These are phyloP conservation scores for Eulimnadia texana DNA, from an alignment of 1,140 invertebrate species.

Conservation along the genomic window DNA sequence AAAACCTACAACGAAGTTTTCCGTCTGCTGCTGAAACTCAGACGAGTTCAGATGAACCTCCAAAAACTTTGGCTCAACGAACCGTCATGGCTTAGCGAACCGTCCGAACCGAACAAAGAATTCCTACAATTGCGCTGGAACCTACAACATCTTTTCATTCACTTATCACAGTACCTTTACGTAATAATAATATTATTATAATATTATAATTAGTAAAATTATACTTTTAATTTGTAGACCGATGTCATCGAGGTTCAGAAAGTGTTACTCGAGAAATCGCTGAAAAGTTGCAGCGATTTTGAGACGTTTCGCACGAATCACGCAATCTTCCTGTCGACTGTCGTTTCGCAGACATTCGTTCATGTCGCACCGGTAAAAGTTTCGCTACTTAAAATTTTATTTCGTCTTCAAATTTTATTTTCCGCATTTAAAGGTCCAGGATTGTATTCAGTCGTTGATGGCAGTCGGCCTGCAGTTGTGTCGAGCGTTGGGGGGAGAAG, in stretches of 20 bases:
- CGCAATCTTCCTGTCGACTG: background rate
- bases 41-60: background rate
- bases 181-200: background rate
- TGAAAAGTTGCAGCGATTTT: background rate
- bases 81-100: too few relatives aligned
- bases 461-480: background rate
- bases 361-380: background rate
- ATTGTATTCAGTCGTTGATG: background rate
- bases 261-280: background rate
- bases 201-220: background rate
- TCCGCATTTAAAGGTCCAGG: background rate
- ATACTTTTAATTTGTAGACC: background rate
- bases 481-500: background rate
- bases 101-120: background rate
- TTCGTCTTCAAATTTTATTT: background rate
- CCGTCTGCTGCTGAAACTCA: slow-evolving; percentile 3
- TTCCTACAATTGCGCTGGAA: slow-evolving; percentile 1
- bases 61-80: background rate
- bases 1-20: slow-evolving; percentile 3
- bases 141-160: background rate
- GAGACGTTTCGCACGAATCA: background rate
- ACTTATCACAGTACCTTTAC: slow-evolving; percentile 1
- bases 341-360: slow-evolving; percentile 2
- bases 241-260: slow-evolving; percentile 11
- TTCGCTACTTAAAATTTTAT: background rate